phyloP scores from a whole-genome alignment of 1,140 invertebrate species.

The Bradysia coprophila region DNA sequence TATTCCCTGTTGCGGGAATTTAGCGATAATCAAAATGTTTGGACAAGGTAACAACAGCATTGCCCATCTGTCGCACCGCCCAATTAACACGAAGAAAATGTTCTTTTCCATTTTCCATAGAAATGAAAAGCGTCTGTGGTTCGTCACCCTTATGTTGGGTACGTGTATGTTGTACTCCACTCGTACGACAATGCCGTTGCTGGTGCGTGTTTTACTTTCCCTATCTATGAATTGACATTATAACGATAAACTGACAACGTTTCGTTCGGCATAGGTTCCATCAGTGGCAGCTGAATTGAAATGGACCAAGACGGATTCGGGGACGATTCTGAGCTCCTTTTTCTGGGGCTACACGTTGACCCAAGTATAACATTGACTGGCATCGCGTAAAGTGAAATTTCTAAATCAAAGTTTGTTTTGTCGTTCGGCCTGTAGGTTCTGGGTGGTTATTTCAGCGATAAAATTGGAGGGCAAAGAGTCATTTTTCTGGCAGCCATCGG shows the following conservation, averaged over 20 bases:
- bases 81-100: background rate
- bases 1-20: conserved; percentile 20
- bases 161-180: conserved; percentile 47
- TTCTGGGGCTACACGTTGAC: conserved; percentile 63
- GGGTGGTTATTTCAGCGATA: conserved; percentile 49
- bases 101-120: conserved; percentile 15
- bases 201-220: no score
- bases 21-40: conserved; percentile 19
- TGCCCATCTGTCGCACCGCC: background rate
- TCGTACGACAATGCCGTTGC: conserved; percentile 45
- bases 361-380: conserved; percentile 35
- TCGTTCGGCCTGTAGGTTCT: conserved; percentile 14
- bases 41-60: conserved; percentile 14
- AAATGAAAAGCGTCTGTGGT: conserved; percentile 35
- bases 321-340: conserved; percentile 50
- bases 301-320: conserved; percentile 53
- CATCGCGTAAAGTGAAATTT: no score
- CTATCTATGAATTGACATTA: no score
- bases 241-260: no score
- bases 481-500: conserved; percentile 40
- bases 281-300: conserved; percentile 41
- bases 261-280: no score
- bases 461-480: conserved; percentile 45
- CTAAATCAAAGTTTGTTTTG: background rate
- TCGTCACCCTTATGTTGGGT: conserved; percentile 38